Percentiles rank a stretch among this genome's conserved stretches.
Conservation (phyloP, 2,797 vertebrate species). For the Sphenopsis melanotis region DNA sequence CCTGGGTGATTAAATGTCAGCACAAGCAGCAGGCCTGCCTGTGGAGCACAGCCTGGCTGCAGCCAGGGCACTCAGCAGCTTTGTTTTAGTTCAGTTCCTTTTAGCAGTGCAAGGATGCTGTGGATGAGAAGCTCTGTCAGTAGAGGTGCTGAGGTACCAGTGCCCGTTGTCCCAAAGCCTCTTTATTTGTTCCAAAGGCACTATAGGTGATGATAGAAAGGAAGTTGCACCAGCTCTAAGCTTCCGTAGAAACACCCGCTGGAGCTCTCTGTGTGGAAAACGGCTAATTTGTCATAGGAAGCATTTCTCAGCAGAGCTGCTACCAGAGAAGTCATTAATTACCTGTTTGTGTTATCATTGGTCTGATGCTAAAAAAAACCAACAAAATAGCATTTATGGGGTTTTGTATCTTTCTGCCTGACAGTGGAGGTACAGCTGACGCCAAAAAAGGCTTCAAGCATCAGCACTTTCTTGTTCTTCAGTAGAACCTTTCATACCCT, state of each 20-base stretch:
- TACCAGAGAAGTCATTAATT: not conserved
- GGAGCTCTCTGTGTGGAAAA: not conserved
- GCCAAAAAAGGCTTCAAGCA: not conserved
- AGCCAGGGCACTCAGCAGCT: not conserved
- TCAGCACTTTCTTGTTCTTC: not conserved
- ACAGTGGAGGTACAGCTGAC: not conserved
- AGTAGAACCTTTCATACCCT: not conserved
- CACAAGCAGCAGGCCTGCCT: not conserved
- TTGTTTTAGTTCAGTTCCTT: not conserved
- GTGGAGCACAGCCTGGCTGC: not conserved
- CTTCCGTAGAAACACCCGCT: not conserved
- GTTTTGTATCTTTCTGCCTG: not conserved
- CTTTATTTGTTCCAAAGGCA: not conserved
- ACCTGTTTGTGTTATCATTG: not conserved
- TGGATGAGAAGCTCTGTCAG: not conserved
- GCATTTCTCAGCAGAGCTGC: not conserved
- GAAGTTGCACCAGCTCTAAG: not conserved
- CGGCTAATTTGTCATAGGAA: not conserved
- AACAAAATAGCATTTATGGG: not conserved
- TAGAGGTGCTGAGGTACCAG: not conserved
- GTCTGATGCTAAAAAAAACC: not conserved
- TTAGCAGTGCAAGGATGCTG: not conserved
- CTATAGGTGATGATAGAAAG: not conserved
- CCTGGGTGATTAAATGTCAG: slow-evolving; percentile 28
- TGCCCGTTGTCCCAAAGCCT: not conserved